These are phyloP conservation scores for Agrotis puta DNA, from an alignment of 2,888 invertebrate genomes.

Conservation along the genomic window DNA sequence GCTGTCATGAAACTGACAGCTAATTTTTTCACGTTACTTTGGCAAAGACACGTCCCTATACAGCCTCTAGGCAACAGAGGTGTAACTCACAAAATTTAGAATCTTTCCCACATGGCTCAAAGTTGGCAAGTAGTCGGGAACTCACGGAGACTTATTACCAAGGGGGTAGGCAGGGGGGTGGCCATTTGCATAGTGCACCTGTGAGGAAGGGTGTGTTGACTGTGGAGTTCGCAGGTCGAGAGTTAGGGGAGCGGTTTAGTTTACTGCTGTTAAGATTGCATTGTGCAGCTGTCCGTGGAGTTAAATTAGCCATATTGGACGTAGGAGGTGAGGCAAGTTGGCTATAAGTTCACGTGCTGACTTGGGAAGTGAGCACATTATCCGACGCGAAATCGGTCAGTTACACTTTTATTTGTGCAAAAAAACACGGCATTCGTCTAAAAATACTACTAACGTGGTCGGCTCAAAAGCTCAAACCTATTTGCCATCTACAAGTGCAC, in stretches of 20 bases:
- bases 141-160: slow-evolving; percentile 52
- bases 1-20: slow-evolving; percentile 30
- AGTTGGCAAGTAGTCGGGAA: slow-evolving; percentile 55
- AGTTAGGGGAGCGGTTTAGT: slow-evolving; percentile 51
- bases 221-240: slow-evolving; percentile 49
- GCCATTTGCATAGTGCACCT: slow-evolving; percentile 64
- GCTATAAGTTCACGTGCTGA: not conserved
- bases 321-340: not conserved
- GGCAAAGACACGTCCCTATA: slow-evolving; percentile 40
- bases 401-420: too few relatives aligned
- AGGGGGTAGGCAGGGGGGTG: slow-evolving; percentile 34
- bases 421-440: too few relatives aligned
- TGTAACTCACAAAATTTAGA: slow-evolving; percentile 54
- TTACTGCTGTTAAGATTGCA: slow-evolving; percentile 49
- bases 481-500: too few relatives aligned
- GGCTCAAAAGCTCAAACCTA: too few relatives aligned
- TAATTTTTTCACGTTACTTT: slow-evolving; percentile 27
- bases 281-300: slow-evolving; percentile 41
- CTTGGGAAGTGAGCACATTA: not conserved
- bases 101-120: slow-evolving; percentile 47
- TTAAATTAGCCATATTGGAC: slow-evolving; percentile 38
- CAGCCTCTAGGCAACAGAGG: slow-evolving; percentile 34
- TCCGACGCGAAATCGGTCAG: too few relatives aligned
- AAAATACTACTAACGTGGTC: too few relatives aligned
- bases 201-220: slow-evolving; percentile 32